Conservation (phyloP, 2,888 invertebrate species). For the Cinara cedri region DNA sequence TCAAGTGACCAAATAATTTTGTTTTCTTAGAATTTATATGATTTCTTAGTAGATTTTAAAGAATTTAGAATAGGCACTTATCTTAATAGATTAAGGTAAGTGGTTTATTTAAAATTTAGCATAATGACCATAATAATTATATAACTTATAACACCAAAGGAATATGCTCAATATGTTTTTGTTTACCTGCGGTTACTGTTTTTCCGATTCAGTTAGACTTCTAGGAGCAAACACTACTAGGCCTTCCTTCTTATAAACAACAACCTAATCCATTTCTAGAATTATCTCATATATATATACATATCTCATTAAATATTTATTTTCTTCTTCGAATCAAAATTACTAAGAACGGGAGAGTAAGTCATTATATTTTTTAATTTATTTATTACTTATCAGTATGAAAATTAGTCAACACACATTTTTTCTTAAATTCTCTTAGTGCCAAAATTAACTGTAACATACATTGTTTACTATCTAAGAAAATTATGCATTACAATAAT, state of each 20-base stretch:
- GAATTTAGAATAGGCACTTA: too few species aligned
- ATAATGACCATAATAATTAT: background rate
- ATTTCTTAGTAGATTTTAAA: too few species aligned
- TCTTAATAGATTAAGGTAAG: too few species aligned
- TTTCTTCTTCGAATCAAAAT: slow-evolving; percentile 8
- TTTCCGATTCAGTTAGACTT: background rate
- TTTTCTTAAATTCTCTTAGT: background rate
- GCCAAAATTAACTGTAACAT: background rate
- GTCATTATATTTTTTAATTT: background rate
- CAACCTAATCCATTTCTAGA: slow-evolving; percentile 1
- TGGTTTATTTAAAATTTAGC: background rate
- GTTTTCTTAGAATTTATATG: too few species aligned
- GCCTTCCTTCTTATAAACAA: background rate
- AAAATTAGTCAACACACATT: background rate
- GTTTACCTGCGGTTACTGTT: background rate
- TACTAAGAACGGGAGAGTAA: background rate
- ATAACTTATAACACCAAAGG: background rate
- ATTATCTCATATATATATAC: too few species aligned
- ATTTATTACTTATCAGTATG: background rate
- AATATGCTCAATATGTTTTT: background rate
- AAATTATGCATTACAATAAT: background rate
- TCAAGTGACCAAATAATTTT: too few species aligned
- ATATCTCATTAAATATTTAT: background rate
- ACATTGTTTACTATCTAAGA: background rate
- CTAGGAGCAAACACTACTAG: background rate